Evolutionary conservation across 1,140 invertebrate genomes (phyloP), one percentile per base, ranked within the genome.

Genomic region (Coelopa frigida): DNA sequence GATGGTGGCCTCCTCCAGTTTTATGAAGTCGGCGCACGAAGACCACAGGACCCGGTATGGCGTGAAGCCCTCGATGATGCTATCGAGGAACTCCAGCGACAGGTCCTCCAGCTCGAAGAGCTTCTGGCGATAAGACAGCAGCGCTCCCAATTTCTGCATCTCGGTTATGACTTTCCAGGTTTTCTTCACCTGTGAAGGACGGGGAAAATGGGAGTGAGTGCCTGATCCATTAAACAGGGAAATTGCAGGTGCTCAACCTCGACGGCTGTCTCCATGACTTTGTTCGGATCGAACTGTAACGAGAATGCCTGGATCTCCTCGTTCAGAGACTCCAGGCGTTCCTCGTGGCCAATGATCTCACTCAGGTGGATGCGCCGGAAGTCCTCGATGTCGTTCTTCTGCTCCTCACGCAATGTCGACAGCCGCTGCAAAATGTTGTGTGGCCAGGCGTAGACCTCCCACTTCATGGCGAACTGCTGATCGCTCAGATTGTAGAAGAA

Each of bases 221-320:
- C 14, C 8, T 29, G 14, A 10, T 14, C 27, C 27, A 29, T 10
- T 29, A 29, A 29, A 14, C 8, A 29, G 14, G n/a, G n/a, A n/a
- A n/a, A n/a, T n/a, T n/a, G n/a, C n/a, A n/a, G n/a, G n/a, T n/a
- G n/a, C n/a, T n/a, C 5, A 10, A 67, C 59, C 11, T 67, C 64
- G 14, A 67, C 63, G 0, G 64, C 52, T 0, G 57, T 60, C 36
- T 67, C 64, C 18, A 52, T 50, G 1, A 55, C 64, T 0, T 64
- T 59, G 18, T 54, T 58, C 0, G 59, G 24, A 42, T 67, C 61
- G 21, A 67, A 67, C 17, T 47, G 42, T 20, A 67, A 44, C 0
- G 64, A 67, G 38, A 53, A 68, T n/a, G 58, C 49, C 33, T 64
- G 64, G 5, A 68, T 55, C 29, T 68, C 64, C 21, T 67, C 64